Conservation (phyloP, 1,140 invertebrate genomes). For the Hesperophylax magnus region DNA sequence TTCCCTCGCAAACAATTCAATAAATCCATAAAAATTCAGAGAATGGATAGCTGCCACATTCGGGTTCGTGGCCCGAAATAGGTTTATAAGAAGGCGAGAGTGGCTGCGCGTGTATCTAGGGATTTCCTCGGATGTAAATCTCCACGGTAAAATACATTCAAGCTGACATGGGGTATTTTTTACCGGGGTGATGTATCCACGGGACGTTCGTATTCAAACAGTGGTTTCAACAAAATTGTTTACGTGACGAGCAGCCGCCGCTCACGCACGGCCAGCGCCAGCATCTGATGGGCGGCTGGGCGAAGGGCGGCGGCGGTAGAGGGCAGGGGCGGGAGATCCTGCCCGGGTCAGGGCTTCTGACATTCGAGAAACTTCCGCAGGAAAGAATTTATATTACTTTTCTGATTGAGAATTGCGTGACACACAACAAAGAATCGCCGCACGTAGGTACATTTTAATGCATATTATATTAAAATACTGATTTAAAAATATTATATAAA, state of each 20-base stretch:
- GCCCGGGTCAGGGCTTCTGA: constrained; percentile 2
- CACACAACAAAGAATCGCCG: constrained; percentile 7
- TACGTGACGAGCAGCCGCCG: constrained; percentile 48
- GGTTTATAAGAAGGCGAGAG: constrained; percentile 36
- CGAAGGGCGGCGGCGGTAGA: too few species aligned
- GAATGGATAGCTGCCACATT: background rate
- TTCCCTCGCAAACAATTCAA: constrained; percentile 29
- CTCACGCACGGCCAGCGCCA: constrained; percentile 16
- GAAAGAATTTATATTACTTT: constrained; percentile 37
- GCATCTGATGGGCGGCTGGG: too few species aligned
- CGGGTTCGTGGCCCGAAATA: constrained; percentile 16
- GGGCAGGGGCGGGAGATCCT: background rate
- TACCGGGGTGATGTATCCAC: constrained; percentile 48
- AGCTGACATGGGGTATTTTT: constrained; percentile 53
- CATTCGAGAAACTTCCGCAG: background rate
- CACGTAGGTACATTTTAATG: constrained; percentile 9
- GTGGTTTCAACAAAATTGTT: constrained; percentile 56
- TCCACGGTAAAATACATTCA: constrained; percentile 52
- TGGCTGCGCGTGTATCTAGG: constrained; percentile 15
- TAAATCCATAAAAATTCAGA: constrained; percentile 34
- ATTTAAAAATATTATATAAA: too few species aligned
- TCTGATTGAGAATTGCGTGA: constrained; percentile 33
- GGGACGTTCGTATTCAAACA: constrained; percentile 56
- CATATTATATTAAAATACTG: too few species aligned
- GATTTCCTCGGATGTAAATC: constrained; percentile 46